Evolutionary conservation across 2,113 vertebrate genomes (phyloP), one percentile per base, ranked within the genome.

Genomic region (Abramis brama): DNA sequence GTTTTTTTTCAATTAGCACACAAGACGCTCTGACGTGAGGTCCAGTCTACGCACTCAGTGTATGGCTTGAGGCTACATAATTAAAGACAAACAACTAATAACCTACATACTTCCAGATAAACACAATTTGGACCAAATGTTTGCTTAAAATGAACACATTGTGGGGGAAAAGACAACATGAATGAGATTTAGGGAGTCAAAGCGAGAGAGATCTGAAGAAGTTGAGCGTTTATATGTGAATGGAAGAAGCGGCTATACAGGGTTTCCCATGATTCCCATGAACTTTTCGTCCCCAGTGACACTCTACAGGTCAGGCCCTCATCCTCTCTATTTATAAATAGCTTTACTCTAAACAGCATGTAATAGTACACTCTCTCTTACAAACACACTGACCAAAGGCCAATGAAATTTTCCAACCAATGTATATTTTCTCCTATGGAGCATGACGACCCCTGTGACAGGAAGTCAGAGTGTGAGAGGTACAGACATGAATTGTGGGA

Each of bases 271-370:
- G 62, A 55, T 82, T 82, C 86, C 76, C 82, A 87, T 87, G 86
- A 85, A 85, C 86, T 81, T 52, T 80, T 75, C 10, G 47, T 87
- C 86, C 79, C 82, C 23, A 74, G 30, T 80, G 86, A 81, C 55
- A 60, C 78, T 71, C 27, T 50, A 55, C 81, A 71, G 81, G 50
- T 83, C 66, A 57, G 50, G 11, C 45, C 77, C 17, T 85, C 76
- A 80, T 87, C 77, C n/a, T 85, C 43, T 64, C 13, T 19, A 21
- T 86, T 86, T 79, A 86, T 86, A 86, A 86, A 68, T 45, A 73
- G 30, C 50, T 73, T 83, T 59, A 57, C 81, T 73, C 30, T 25
- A 21, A 83, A 83, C 81, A 57, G 8, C 81, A 57, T 73, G 81
- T 71, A 59, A 83, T n/a, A 59, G 50, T 59, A 83, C 66, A 36